These are phyloP conservation scores for Heliangelus exortis DNA, from an alignment of 2,797 vertebrate species.

Conservation along the genomic window DNA sequence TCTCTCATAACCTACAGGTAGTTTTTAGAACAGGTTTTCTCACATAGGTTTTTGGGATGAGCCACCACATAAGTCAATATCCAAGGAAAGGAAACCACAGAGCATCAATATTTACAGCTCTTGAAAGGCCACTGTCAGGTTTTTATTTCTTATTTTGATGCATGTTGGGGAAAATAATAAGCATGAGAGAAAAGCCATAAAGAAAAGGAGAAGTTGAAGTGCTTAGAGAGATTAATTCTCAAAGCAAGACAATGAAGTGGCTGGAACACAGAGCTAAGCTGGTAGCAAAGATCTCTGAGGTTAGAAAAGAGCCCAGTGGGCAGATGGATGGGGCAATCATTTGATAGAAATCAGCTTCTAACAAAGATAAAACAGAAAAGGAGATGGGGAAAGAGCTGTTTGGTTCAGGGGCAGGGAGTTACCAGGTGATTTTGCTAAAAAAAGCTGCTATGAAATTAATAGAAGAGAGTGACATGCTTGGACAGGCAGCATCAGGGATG, in stretches of 20 bases:
- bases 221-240: conserved; percentile 21
- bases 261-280: not conserved
- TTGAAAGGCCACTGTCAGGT: not conserved
- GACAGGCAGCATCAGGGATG: not conserved
- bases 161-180: conserved; percentile 9
- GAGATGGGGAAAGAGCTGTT: not conserved
- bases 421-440: not conserved
- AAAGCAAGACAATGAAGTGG: not conserved
- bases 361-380: not conserved
- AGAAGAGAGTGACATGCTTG: not conserved
- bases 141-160: conserved; percentile 29
- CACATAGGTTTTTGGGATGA: not conserved
- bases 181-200: conserved; percentile 17
- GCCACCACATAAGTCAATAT: not conserved
- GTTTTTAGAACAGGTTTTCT: not conserved
- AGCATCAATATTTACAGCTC: not conserved
- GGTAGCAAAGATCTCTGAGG: not conserved
- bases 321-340: conserved; percentile 61
- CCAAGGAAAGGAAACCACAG: not conserved
- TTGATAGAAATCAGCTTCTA: conserved; percentile 44
- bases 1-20: not conserved
- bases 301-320: not conserved
- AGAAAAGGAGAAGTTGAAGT: not conserved
- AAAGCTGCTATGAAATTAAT: not conserved
- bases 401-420: not conserved